phyloP scores from a whole-genome alignment of 2,113 vertebrate species.

The Serilophus lunatus region DNA sequence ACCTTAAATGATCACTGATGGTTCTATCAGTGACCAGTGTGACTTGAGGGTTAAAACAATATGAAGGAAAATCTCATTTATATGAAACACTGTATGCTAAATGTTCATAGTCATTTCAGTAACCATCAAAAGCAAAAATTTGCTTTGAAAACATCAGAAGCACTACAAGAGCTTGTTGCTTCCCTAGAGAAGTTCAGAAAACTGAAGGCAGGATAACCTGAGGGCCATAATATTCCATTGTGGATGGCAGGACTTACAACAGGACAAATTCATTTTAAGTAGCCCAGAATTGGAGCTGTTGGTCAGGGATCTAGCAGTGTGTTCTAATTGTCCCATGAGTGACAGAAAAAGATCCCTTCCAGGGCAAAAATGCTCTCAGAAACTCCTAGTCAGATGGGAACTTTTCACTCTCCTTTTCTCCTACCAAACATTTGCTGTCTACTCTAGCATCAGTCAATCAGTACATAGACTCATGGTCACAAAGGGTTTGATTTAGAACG shows the following conservation, averaged over 20 bases:
- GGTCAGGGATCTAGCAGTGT: not conserved
- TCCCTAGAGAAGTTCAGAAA: not conserved
- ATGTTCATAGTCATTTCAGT: not conserved
- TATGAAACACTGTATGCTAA: not conserved
- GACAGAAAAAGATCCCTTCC: not conserved
- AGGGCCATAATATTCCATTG: not conserved
- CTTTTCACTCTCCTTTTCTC: not conserved
- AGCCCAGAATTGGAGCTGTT: not conserved
- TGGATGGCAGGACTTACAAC: not conserved
- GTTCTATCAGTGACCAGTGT: not conserved
- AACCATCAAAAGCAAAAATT: not conserved
- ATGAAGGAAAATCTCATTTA: not conserved
- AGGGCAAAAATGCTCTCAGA: not conserved
- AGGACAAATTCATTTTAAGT: not conserved
- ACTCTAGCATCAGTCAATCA: not conserved
- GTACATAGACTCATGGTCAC: not conserved
- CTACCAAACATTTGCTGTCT: not conserved
- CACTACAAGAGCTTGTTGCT: not conserved
- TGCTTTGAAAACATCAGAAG: not conserved
- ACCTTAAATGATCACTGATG: not conserved
- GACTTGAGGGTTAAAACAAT: not conserved
- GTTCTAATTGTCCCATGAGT: not conserved
- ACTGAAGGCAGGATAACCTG: not conserved
- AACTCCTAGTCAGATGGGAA: not conserved
- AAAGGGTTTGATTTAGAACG: not conserved